Evolutionary conservation across 2,797 vertebrate species (phyloP), one percentile per base, ranked within the genome.

Genomic region (Poecilia picta): DNA sequence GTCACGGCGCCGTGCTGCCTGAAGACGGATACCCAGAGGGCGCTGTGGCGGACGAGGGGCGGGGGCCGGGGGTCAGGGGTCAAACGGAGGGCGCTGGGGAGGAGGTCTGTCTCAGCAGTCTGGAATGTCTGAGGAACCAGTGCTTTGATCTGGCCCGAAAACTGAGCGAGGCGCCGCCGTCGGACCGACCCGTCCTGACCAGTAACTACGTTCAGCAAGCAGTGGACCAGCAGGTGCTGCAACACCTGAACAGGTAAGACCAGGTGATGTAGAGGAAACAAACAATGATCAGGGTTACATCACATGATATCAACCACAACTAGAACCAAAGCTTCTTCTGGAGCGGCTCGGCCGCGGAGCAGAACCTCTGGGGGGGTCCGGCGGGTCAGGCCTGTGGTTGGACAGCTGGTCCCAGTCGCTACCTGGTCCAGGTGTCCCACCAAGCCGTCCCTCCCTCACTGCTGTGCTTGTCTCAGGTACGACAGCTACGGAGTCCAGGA

Each of bases 121-220:
- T 99, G 94, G 98, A 99, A 93, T 99, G 98, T 91, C 94, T 99
- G 93, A 94, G 98, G 78, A 99, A 97, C 93, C 98, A 99, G 90
- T 99, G 98, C 95, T 99, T 98, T 75, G 98, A 99, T 90, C 95
- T 99, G 95, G 97, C 98, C 76, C 95, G 97, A 75, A 99, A 98
- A 89, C 97, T 99, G 83, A 98, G 97, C 33, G 97, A 99, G 94
- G 97, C 96, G 5, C 97, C 95, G 87, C 93, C 96, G 0, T 94
- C 94, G 2, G 97, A 96, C 59, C 94, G 94, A 0, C 81, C 75
- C 4, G 72, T 25, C 74, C 51, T 74, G 20, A 51, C 57, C 39
- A 53, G 51, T 55, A 39, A n/a, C 20, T 93, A 91, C 0, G 84
- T 82, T 7, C 90, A 89, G 0, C 68, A 73, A 43, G 80, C 86